phyloP scores from a whole-genome alignment of 2,113 vertebrate species.

The Ivindomyrus marchei region DNA sequence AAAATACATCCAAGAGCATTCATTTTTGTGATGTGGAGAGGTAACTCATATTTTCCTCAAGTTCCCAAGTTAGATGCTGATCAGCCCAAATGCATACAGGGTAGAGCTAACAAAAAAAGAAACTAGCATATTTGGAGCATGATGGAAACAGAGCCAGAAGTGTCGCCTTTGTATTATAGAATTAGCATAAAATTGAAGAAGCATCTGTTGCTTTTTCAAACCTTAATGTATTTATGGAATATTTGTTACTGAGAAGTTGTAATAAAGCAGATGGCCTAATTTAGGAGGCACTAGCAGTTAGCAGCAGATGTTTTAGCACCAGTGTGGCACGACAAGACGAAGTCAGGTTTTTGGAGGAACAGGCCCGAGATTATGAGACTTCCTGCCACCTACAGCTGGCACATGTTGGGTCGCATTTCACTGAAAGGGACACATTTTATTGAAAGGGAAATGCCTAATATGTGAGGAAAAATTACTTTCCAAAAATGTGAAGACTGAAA shows the following conservation, averaged over 20 bases:
- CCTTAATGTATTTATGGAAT: conserved; percentile 13
- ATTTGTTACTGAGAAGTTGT: not conserved
- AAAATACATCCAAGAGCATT: not conserved
- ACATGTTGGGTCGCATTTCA: not conserved
- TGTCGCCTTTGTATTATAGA: not conserved
- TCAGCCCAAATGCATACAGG: not conserved
- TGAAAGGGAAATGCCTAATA: not conserved
- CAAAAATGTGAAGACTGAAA: not conserved
- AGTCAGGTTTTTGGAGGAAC: not conserved
- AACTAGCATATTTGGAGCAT: not conserved
- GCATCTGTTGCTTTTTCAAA: not conserved
- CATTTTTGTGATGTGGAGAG: not conserved
- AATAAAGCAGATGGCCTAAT: conserved; percentile 2
- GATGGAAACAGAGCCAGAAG: not conserved
- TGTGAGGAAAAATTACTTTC: not conserved
- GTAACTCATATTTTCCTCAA: not conserved
- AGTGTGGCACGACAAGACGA: no score
- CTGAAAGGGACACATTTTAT: not conserved
- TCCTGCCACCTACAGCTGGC: not conserved
- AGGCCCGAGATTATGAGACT: not conserved
- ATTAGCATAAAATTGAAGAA: conserved; percentile 8
- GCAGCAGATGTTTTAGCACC: not conserved
- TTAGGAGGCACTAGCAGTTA: not conserved
- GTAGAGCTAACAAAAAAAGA: not conserved
- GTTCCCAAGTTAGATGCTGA: not conserved